phyloP scores from a whole-genome alignment of 2,113 vertebrate genomes.

The Hippocampus abdominalis region DNA sequence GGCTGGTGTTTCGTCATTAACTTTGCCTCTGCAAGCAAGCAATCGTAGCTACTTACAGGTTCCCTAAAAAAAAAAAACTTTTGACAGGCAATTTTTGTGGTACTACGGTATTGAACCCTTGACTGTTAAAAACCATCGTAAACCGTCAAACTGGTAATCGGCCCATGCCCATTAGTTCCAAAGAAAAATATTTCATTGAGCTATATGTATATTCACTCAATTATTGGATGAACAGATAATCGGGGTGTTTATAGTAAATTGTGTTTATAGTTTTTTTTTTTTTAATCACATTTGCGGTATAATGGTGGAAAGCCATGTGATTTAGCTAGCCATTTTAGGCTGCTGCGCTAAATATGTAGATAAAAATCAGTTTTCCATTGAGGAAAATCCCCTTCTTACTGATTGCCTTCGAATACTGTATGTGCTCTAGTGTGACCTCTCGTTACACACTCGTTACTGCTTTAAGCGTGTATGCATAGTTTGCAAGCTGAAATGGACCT shows the following conservation, averaged over 20 bases:
- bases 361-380: constrained; percentile 22
- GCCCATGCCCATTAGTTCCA: constrained; percentile 27
- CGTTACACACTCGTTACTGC: constrained; percentile 20
- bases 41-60: too few species aligned
- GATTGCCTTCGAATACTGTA: constrained; percentile 35
- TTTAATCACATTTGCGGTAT: background rate
- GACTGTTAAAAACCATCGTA: too few species aligned
- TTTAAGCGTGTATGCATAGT: constrained; percentile 22
- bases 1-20: too few species aligned
- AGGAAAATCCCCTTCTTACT: constrained; percentile 32
- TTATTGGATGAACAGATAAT: background rate
- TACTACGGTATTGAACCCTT: too few species aligned
- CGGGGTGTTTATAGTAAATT: constrained; percentile 4
- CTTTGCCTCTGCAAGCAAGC: too few species aligned
- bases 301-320: background rate
- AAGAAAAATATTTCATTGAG: constrained; percentile 41
- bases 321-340: background rate
- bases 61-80: too few species aligned
- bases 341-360: constrained; percentile 20
- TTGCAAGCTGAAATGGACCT: constrained; percentile 19
- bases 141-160: too few species aligned
- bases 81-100: too few species aligned
- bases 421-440: constrained; percentile 31
- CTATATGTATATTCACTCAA: background rate
- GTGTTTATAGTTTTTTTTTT: background rate